A percentile compares a stretch with the other conserved stretches of the same genome.
phyloP scores from a whole-genome alignment of 2,888 invertebrate species.

The Blomia tropicalis region DNA sequence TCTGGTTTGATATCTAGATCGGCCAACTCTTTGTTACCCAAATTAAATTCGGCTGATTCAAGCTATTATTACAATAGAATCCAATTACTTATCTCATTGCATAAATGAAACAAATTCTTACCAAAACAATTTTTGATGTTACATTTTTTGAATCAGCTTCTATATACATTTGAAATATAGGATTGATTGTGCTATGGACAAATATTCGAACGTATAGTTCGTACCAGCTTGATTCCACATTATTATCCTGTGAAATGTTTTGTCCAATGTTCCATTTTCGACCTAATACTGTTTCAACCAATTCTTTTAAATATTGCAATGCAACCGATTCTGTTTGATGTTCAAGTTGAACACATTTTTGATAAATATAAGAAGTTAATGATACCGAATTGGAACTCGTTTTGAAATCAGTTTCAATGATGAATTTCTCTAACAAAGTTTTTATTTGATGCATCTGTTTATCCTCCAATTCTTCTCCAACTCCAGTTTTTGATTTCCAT shows the following conservation, averaged over 20 bases:
- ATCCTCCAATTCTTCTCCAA: conserved; percentile 17
- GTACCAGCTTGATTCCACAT: neutral
- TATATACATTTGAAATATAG: neutral
- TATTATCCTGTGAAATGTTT: neutral
- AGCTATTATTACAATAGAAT: neutral
- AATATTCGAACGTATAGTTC: neutral
- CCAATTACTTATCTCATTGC: neutral
- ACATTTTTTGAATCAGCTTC: neutral
- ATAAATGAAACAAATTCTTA: neutral
- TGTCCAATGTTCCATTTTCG: neutral
- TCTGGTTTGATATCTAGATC: neutral
- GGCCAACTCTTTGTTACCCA: neutral
- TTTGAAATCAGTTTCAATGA: neutral
- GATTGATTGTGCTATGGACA: neutral
- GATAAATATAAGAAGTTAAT: neutral
- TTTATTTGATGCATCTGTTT: neutral
- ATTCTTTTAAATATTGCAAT: neutral
- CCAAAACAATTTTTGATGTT: neutral
- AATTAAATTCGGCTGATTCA: neutral
- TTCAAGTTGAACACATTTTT: neutral
- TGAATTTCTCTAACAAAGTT: neutral
- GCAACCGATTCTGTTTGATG: neutral
- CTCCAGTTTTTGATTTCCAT: neutral
- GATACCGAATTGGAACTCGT: neutral
- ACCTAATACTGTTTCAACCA: neutral